Evolutionary conservation across 2,888 invertebrate species (phyloP), one percentile per base, ranked within the genome.

Genomic region (Ischnus inquisitorius): DNA sequence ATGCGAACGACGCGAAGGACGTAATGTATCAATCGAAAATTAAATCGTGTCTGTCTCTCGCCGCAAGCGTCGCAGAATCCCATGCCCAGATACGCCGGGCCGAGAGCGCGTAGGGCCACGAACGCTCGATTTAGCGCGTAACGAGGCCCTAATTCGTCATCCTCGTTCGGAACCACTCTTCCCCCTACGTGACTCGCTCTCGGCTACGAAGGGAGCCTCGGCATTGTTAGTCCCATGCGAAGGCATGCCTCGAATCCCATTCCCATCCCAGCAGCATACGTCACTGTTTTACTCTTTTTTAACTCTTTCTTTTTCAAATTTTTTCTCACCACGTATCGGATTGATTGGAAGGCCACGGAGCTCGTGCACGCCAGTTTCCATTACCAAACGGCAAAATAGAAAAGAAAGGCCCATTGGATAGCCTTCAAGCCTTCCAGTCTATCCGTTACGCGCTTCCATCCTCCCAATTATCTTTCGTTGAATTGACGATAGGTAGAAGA

Each of bases 61-160:
- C 10, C 39, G 28, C 71, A 48, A 51, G 12, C 48, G 34, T 54
- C 51, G 60, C 34, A 25, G 41, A 19, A 46, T 51, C 71, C 28
- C 68, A 34, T 34, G 8, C 0, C 6, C 34, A 6, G 34, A 34
- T 4, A 34, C n/a, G 34, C 34, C 34, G 4, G 6, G 67, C 72
- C 79, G 41, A 25, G 64, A 68, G 60, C 77, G 62, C 10, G 54
- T 69, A 75, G 64, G 69, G 75, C 78, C 41, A 79, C 79, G 75
- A 84, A 62, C 75, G 67, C 81, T 79, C 84, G 76, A 79, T 84
- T 84, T 76, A 76, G 54, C 75, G 81, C 79, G 84, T 82, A 84
- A 84, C 81, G 81, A 84, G 81, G 78, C 81, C 84, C 81, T 82
- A 84, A 84, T 84, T 84, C 84, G 81, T 84, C 84, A 84, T 84